A percentile compares a stretch with the other conserved stretches of the same genome.
Conservation (phyloP, 2,797 vertebrate species). For the Hirundo rustica region DNA sequence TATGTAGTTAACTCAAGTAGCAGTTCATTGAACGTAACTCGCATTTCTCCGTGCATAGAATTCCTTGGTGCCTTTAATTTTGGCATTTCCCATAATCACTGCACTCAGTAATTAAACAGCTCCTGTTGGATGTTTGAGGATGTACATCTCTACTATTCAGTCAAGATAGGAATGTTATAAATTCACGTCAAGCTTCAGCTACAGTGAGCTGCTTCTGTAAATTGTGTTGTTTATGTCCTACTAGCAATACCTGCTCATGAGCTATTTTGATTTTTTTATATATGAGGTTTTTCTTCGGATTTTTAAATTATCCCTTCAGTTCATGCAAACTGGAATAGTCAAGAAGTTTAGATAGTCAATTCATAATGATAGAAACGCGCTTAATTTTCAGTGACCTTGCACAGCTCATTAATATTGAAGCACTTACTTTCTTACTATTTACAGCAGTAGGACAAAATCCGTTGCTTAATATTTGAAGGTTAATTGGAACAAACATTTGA, state of each 20-base stretch:
- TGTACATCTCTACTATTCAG: not conserved
- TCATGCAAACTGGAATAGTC: not conserved
- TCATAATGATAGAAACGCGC: not conserved
- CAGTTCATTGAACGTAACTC: not conserved
- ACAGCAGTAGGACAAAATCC: not conserved
- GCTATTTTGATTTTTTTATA: not conserved
- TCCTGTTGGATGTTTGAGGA: not conserved
- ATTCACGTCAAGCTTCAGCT: not conserved
- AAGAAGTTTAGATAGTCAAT: not conserved
- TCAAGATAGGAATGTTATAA: not conserved
- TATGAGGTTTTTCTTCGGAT: not conserved
- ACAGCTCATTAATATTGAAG: not conserved
- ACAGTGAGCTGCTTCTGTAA: not conserved
- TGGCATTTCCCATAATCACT: not conserved
- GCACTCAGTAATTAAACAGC: not conserved
- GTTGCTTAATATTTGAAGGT: not conserved
- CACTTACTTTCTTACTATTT: fast-evolving
- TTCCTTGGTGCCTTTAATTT: not conserved
- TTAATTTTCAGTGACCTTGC: not conserved
- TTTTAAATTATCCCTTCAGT: not conserved
- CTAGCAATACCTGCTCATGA: not conserved
- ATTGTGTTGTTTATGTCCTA: not conserved
- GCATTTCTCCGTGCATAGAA: not conserved
- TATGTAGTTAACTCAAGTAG: not conserved
- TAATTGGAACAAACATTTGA: not conserved